Evolutionary conservation across 2,888 invertebrate genomes (phyloP).

Genomic region (Homarus gammarus): DNA sequence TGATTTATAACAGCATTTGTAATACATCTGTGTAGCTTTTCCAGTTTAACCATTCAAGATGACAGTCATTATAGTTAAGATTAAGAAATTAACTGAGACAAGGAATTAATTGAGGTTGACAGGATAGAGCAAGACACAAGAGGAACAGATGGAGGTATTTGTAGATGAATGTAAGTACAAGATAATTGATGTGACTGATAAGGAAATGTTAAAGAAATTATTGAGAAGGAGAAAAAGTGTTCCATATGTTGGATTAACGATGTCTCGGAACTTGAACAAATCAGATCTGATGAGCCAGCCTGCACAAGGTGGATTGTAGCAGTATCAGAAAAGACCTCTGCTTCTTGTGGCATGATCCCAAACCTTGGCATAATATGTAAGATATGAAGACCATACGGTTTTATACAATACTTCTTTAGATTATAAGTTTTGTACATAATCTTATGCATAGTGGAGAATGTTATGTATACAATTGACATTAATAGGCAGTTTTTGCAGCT

Average conservation of each 20-base stretch:
- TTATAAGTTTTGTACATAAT: constrained; percentile 13
- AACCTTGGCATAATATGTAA: constrained; percentile 22
- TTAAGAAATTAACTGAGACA: background rate
- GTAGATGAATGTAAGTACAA: no score
- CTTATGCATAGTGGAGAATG: constrained; percentile 3
- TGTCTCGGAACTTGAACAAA: background rate
- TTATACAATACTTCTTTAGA: constrained; percentile 31
- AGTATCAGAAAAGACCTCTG: background rate
- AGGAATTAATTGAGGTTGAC: background rate
- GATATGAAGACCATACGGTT: constrained; percentile 20
- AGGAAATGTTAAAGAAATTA: background rate
- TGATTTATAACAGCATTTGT: background rate
- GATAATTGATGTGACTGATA: background rate
- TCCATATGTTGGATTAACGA: background rate
- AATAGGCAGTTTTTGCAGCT: constrained; percentile 30
- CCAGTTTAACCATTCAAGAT: background rate
- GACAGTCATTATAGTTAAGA: background rate
- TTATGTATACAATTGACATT: constrained; percentile 17
- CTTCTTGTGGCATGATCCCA: background rate
- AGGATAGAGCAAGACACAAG: background rate
- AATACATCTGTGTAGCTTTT: background rate
- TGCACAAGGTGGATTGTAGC: background rate
- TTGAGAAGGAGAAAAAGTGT: background rate
- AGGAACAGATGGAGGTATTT: background rate
- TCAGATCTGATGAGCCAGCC: background rate